Conservation (phyloP, 2,797 vertebrate genomes). For the Enteromius trimaculatus region DNA sequence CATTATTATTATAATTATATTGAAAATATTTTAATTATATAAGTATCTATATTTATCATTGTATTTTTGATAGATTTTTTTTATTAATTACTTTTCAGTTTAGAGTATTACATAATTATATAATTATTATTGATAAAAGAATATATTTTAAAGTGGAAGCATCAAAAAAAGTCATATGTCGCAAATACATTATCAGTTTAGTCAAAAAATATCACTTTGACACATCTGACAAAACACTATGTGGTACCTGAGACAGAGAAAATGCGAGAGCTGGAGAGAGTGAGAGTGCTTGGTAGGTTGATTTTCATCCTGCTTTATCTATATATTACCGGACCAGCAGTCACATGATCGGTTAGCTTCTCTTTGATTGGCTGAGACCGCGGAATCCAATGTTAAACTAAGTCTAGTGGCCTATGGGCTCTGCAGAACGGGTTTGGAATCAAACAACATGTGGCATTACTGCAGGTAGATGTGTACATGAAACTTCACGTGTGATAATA, state of each 20-base stretch:
- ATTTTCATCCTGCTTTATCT: conserved; percentile 27
- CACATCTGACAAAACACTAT: background rate
- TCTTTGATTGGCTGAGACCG: conserved; percentile 29
- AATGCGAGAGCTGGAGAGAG: background rate
- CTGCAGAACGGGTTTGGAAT: background rate
- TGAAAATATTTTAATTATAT: background rate
- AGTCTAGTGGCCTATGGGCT: background rate
- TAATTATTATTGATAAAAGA: background rate
- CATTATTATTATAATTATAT: background rate
- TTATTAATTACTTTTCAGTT: background rate
- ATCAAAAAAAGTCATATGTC: background rate
- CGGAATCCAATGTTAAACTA: background rate
- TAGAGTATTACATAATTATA: background rate
- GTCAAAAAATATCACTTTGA: background rate
- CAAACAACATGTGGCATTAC: background rate
- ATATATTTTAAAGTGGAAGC: background rate
- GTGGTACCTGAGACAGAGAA: background rate
- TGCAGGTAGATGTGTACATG: conserved; percentile 3
- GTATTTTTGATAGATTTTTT: background rate
- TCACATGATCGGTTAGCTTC: conserved; percentile 29
- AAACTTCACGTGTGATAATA: conserved; percentile 24
- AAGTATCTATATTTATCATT: background rate
- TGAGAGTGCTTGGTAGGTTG: background rate
- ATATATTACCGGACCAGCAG: conserved; percentile 15
- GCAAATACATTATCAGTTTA: background rate